Evolutionary conservation across 2,797 vertebrate genomes (phyloP).

Genomic region (Gymnodraco acuticeps): DNA sequence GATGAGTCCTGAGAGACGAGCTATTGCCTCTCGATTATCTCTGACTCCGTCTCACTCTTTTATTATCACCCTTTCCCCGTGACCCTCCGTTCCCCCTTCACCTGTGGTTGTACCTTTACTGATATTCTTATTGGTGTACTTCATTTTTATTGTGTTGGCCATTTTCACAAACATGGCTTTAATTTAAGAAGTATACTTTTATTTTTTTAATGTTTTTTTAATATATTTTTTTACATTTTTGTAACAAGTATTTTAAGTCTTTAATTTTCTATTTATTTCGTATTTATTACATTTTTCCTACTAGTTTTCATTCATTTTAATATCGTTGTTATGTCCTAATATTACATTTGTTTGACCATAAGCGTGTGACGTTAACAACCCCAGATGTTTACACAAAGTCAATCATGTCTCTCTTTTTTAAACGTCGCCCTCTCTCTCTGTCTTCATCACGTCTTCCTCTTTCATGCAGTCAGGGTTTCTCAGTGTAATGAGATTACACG

Average conservation of each 20-base stretch:
- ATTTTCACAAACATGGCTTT: no score
- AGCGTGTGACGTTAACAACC: no score
- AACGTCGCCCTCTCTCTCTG: background rate
- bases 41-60: conserved; percentile 2
- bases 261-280: no score
- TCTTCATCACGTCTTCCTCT: background rate
- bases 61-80: conserved; percentile 21
- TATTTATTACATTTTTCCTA: no score
- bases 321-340: no score
- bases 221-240: no score
- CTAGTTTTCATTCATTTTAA: no score
- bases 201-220: no score
- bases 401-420: background rate
- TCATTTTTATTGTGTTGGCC: background rate
- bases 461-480: conserved; percentile 60
- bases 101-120: background rate
- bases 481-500: conserved; percentile 77
- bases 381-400: background rate
- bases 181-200: no score
- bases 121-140: background rate
- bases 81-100: conserved; percentile 15
- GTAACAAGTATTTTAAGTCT: no score
- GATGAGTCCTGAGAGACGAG: conserved; percentile 70
- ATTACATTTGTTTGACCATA: no score
- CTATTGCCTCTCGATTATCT: conserved; percentile 50